Evolutionary conservation across 2,888 invertebrate genomes (phyloP).

Genomic region (Glyphotaelius pellucidus): DNA sequence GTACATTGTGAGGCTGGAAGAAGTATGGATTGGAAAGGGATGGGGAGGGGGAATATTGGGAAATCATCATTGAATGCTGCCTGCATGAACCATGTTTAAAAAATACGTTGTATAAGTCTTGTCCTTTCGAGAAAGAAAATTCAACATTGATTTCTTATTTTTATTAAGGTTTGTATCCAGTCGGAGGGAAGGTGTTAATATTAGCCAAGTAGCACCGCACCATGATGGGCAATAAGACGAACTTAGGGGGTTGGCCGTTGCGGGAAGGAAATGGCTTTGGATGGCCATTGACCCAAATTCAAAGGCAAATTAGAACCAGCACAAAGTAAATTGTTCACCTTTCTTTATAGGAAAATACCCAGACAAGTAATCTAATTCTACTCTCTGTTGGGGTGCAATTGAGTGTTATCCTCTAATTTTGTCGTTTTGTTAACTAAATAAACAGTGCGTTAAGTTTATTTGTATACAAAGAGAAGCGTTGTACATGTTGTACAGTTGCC

Average conservation of each 20-base stretch:
- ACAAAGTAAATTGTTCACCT: slow-evolving; percentile 32
- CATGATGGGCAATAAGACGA: slow-evolving; percentile 18
- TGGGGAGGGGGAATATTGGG: too few species aligned
- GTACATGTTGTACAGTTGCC: neutral
- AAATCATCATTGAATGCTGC: too few species aligned
- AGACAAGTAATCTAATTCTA: slow-evolving; percentile 1
- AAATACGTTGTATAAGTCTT: too few species aligned
- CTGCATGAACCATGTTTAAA: too few species aligned
- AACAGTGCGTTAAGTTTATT: neutral
- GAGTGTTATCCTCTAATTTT: neutral
- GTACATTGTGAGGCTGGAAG: too few species aligned
- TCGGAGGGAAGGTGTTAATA: neutral
- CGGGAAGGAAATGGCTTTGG: slow-evolving; percentile 29
- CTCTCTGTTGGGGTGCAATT: neutral
- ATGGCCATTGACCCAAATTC: slow-evolving; percentile 44
- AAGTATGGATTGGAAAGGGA: too few species aligned
- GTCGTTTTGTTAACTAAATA: neutral
- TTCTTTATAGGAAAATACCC: slow-evolving; percentile 12
- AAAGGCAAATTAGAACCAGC: neutral
- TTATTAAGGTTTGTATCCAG: neutral
- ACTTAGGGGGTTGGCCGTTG: neutral
- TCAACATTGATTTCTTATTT: too few species aligned
- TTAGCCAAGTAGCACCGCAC: neutral
- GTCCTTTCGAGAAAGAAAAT: too few species aligned
- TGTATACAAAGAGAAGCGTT: neutral